phyloP scores from a whole-genome alignment of 2,888 invertebrate species.

The Diaphora mendica region DNA sequence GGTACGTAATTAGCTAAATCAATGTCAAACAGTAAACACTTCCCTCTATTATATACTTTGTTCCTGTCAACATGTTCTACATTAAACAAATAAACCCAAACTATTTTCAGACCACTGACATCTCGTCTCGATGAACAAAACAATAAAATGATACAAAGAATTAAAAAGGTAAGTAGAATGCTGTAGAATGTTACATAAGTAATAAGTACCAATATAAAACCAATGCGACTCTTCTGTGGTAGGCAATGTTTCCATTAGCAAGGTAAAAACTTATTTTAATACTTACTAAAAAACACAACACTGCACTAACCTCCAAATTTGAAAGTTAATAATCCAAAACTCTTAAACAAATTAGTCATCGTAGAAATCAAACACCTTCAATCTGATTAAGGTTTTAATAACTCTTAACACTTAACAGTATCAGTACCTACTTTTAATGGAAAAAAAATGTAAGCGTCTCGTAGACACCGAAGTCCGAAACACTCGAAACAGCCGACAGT shows the following conservation, averaged over 20 bases:
- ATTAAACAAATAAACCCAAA: neutral
- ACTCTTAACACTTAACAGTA: neutral
- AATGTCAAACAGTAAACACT: neutral
- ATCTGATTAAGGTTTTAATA: neutral
- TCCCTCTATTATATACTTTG: neutral
- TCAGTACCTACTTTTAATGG: neutral
- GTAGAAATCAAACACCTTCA: conserved; percentile 39
- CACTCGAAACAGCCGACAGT: conserved; percentile 42
- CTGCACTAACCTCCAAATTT: conserved; percentile 68
- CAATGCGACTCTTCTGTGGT: neutral
- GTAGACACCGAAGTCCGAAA: neutral
- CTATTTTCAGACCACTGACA: too few relatives aligned
- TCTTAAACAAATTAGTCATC: conserved; percentile 58
- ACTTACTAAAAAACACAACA: conserved; percentile 15
- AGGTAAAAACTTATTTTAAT: neutral
- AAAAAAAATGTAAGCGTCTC: conserved; percentile 19
- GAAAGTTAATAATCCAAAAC: conserved; percentile 58
- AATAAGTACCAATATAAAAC: neutral
- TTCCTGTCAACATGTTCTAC: too few relatives aligned
- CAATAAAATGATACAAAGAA: neutral
- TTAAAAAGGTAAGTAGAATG: neutral
- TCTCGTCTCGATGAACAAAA: neutral
- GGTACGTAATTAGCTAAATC: too few relatives aligned
- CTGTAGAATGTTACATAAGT: neutral
- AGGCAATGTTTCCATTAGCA: neutral